A percentile compares a stretch with the other conserved stretches of the same genome.
phyloP scores from a whole-genome alignment of 2,797 vertebrate species.

The Darevskia mixta region DNA sequence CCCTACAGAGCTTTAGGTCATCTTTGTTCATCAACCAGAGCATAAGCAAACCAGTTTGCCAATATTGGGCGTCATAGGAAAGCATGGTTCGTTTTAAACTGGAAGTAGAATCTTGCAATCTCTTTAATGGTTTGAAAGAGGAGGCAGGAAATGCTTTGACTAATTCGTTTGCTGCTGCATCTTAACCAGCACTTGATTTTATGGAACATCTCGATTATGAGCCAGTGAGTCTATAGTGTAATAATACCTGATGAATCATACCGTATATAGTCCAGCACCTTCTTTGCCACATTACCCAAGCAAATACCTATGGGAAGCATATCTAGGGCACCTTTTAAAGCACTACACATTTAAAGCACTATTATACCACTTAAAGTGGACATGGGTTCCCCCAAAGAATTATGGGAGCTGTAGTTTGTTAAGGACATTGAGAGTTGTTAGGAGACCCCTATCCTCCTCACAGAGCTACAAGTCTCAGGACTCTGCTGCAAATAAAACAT shows the following conservation, averaged over 20 bases:
- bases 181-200: neutral
- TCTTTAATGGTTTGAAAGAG: neutral
- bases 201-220: accelerated
- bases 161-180: neutral
- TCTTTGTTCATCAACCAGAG: neutral
- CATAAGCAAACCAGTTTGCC: neutral
- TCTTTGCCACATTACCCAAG: neutral
- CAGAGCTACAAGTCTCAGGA: no score
- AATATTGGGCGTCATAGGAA: neutral
- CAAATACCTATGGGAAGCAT: neutral
- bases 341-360: no score
- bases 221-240: neutral
- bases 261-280: accelerated
- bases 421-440: no score
- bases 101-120: neutral
- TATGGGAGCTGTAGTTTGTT: no score
- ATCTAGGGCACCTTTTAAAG: neutral
- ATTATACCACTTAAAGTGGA: no score
- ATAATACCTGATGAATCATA: accelerated
- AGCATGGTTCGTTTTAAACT: neutral
- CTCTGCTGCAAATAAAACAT: no score
- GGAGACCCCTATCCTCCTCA: no score
- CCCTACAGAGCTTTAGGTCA: neutral
- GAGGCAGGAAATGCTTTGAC: neutral
- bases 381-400: no score